A percentile compares a stretch with the other conserved stretches of the same genome.
Evolutionary conservation across 2,113 vertebrate species (phyloP).

Genomic region (Takifugu flavidus): DNA sequence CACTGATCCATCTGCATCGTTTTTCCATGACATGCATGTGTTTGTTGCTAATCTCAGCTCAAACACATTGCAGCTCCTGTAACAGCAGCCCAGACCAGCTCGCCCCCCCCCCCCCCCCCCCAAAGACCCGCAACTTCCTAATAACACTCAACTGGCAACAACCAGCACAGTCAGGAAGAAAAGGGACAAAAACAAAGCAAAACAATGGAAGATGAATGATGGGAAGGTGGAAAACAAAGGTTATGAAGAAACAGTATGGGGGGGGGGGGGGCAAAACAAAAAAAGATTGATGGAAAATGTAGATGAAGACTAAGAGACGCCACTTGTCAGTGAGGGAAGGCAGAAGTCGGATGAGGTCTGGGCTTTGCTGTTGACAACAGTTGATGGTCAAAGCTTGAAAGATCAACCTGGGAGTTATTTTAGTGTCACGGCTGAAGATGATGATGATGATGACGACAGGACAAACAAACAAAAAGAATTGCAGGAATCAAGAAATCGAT

Average conservation of each 20-base stretch:
- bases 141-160: neutral
- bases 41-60: constrained; percentile 24
- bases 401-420: constrained; percentile 42
- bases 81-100: constrained; percentile 58
- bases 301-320: neutral
- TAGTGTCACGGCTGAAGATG: constrained; percentile 36
- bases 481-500: constrained; percentile 8
- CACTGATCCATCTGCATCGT: constrained; percentile 26
- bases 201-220: neutral
- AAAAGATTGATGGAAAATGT: neutral
- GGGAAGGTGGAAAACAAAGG: neutral
- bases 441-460: constrained; percentile 11
- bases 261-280: neutral
- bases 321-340: constrained; percentile 12
- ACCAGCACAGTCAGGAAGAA: neutral
- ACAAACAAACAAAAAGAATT: constrained; percentile 21
- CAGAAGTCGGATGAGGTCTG: constrained; percentile 38
- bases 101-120: neutral
- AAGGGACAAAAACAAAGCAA: neutral
- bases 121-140: neutral
- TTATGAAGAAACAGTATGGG: neutral
- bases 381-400: constrained; percentile 29
- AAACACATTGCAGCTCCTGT: constrained; percentile 21
- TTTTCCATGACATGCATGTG: constrained; percentile 47
- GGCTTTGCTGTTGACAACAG: constrained; percentile 54